Conservation (phyloP, 1,140 invertebrate genomes). For the Diprion similis region DNA sequence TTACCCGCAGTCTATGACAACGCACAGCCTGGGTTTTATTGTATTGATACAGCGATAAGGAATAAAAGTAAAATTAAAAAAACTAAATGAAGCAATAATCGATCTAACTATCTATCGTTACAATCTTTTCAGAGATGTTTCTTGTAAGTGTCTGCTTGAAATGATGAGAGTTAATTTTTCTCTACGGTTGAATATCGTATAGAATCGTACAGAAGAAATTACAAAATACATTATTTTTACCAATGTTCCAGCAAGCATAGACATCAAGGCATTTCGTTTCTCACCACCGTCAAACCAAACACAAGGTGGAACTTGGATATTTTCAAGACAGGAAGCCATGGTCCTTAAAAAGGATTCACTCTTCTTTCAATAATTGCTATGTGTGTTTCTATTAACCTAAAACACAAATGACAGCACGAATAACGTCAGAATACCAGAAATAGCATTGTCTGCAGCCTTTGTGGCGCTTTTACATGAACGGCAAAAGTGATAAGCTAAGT, state of each 20-base stretch:
- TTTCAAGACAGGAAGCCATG: slow-evolving; percentile 60
- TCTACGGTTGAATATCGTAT: too few species aligned
- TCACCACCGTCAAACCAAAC: slow-evolving; percentile 73
- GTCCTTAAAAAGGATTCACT: background rate
- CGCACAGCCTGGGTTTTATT: too few species aligned
- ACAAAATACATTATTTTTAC: slow-evolving; percentile 62
- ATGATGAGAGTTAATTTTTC: too few species aligned
- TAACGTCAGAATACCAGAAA: background rate
- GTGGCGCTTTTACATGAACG: background rate
- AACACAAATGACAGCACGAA: background rate
- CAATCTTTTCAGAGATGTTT: too few species aligned
- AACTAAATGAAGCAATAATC: too few species aligned
- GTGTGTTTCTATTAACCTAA: background rate
- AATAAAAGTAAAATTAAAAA: too few species aligned
- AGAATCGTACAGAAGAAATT: slow-evolving; percentile 18
- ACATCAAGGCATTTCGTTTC: slow-evolving; percentile 82
- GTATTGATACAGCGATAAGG: too few species aligned
- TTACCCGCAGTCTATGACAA: background rate
- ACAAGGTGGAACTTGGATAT: slow-evolving; percentile 63
- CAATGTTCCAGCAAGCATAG: slow-evolving; percentile 83
- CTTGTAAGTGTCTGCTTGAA: too few species aligned
- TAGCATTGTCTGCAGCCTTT: background rate
- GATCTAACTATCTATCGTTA: too few species aligned
- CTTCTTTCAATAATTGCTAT: background rate
- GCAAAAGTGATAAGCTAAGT: background rate